Evolutionary conservation across 2,888 invertebrate species (phyloP), one percentile per base, ranked within the genome.

Genomic region (Caenorhabditis afra): DNA sequence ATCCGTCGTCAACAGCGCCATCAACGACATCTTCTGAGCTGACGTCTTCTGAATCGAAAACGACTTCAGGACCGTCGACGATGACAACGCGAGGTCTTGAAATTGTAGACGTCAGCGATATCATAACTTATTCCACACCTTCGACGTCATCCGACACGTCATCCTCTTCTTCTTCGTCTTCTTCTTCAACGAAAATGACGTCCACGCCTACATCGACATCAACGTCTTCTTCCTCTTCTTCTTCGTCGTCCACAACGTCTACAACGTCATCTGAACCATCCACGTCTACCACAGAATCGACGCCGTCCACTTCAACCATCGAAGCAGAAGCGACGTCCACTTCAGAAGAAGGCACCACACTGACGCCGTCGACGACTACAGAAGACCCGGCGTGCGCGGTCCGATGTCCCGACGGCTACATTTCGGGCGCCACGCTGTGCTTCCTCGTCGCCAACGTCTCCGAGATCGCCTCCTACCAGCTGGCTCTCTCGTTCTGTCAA

Each of bases 361-460:
- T 45, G 37, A 64, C 76, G 7, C 47, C 65, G 2, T 10, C 29
- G 0, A 44, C 55, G 1, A 23, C 45, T 1, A 59, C 47, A 11
- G 10, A 47, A 45, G 35, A 65, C 37, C 58, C 77, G 14, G 58
- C 57, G 14, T 78, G 78, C 18, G 53, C 47, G 0, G 16, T 50
- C 29, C 66, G 67, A 73, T 78, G 78, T 22, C 66, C 66, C 3
- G 71, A 66, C 44, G 71, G 62, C 35, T 71, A 78, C 35, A 20
- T 78, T 10, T 49, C 20, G 3, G 78, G 78, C 11, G 10, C 14
- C 3, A 49, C 59, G n/a, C 50, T 61, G 4, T 78, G 78, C 61
- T 73, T 49, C 37, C 18, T 37, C 10, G n/a, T 73, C 39, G 20
- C 53, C 18, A 29, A 64, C 20, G 3, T 45, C n/a, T 53, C 78